Percentiles rank a stretch among this genome's conserved stretches.
Conservation (phyloP, 1,140 invertebrate species). For the Drosophila micromelanica region DNA sequence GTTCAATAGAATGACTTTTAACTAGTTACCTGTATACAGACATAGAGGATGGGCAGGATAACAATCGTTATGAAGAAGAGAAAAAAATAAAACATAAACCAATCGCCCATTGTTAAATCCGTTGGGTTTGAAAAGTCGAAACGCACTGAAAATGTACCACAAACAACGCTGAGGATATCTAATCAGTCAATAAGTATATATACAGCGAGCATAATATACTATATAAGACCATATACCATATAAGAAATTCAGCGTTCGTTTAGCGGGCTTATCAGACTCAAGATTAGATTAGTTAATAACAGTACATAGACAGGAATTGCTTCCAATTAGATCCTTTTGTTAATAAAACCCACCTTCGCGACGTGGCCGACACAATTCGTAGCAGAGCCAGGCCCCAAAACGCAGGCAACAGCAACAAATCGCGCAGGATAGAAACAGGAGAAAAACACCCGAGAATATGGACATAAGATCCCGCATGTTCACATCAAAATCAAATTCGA, state of each 20-base stretch:
- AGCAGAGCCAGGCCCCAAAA: conserved; percentile 60
- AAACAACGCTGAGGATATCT: neutral
- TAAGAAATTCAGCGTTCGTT: too few species aligned
- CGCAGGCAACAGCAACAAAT: conserved; percentile 67
- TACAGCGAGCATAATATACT: too few species aligned
- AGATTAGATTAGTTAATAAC: conserved; percentile 29
- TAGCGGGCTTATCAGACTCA: too few species aligned
- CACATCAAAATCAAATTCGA: neutral
- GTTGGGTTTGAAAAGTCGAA: conserved; percentile 8
- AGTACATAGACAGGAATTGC: conserved; percentile 16
- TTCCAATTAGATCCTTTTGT: conserved; percentile 8
- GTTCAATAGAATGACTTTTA: neutral
- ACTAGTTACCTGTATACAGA: conserved; percentile 53
- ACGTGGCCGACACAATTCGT: conserved; percentile 37
- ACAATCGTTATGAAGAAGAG: conserved; percentile 25
- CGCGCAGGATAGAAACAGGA: conserved; percentile 64
- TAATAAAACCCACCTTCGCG: conserved; percentile 7
- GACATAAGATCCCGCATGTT: conserved; percentile 58
- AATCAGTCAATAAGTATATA: conserved; percentile 1
- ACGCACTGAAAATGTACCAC: conserved; percentile 3
- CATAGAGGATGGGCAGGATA: conserved; percentile 38
- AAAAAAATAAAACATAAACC: conserved; percentile 8
- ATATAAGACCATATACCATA: too few species aligned
- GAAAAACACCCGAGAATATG: conserved; percentile 65
- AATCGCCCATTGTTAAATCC: neutral